phyloP scores from a whole-genome alignment of 1,140 invertebrate species.

The Lanistes nyassanus region DNA sequence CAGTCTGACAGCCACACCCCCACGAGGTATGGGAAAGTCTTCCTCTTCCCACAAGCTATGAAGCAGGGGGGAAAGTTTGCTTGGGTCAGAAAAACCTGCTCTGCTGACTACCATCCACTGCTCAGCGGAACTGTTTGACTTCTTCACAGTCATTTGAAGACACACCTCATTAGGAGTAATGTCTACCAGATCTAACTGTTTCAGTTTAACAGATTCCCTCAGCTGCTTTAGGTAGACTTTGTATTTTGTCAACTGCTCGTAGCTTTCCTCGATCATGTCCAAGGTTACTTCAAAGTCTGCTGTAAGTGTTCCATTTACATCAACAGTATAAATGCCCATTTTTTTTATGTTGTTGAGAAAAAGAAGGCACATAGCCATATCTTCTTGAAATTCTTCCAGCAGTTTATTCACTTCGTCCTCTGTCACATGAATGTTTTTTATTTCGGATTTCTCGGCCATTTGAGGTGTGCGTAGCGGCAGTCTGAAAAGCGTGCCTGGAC shows the following conservation, averaged over 20 bases:
- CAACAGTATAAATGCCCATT: constrained; percentile 42
- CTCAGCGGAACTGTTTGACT: constrained; percentile 11
- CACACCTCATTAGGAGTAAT: constrained; percentile 9
- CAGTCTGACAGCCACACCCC: constrained; percentile 50
- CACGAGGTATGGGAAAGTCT: constrained; percentile 50
- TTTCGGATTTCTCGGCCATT: constrained; percentile 44
- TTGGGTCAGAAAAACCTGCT: constrained; percentile 41
- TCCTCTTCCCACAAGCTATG: constrained; percentile 28
- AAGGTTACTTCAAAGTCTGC: constrained; percentile 32
- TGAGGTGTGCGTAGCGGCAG: constrained; percentile 47
- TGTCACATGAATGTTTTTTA: constrained; percentile 36
- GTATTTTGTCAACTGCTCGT: constrained; percentile 25
- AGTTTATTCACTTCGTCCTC: constrained; percentile 33
- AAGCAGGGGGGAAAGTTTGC: constrained; percentile 25
- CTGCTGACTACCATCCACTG: constrained; percentile 45
- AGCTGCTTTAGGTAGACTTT: constrained; percentile 19
- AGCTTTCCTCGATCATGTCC: constrained; percentile 22
- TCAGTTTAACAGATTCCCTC: background rate
- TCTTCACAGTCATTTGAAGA: constrained; percentile 31
- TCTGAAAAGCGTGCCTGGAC: constrained; percentile 48
- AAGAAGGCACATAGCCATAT: constrained; percentile 45
- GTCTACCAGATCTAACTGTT: constrained; percentile 2
- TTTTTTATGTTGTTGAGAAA: constrained; percentile 53
- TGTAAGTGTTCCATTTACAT: constrained; percentile 24
- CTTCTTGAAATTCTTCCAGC: constrained; percentile 43